Base-by-base conservation (phyloP, 2,113 vertebrate species). In the Pholis gunnellus region DNA sequence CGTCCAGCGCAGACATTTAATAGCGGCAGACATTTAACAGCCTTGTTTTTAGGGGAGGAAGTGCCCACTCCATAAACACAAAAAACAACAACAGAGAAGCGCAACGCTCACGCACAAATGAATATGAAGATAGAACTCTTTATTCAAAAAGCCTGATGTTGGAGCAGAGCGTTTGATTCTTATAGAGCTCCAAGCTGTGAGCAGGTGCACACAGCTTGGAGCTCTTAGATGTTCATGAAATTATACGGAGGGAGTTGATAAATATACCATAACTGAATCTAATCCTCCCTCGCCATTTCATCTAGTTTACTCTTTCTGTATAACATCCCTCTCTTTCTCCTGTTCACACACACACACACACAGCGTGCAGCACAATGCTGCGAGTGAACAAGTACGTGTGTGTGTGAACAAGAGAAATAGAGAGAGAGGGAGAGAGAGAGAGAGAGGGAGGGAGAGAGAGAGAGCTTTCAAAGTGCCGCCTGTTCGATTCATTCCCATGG, bases 251-350 rank as follows among this genome's bases (percentile, higher is more conserved):
- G n/a, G 57, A 66, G 48, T 22, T 10, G 66, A 81, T 83, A 88
- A 87, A 87, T 86, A 91, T 81, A 87, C 74, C 78, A 91, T 84
- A 88, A 78, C 83, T 81, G 85, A 73, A 87, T 90, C 59, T 61
- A 88, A 88, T 89, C 76, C 68, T 50, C 57, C 56, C 15, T 71
- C 4, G 2, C 20, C 65, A 68, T 84, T 57, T 85, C 82, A 87
- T 87, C 74, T 72, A 57, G 27, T 52, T 81, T 60, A 36, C 64
- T 79, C 63, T 69, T 38, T 80, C 72, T 79, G 76, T 78, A 80
- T 82, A 75, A 72, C 52, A 14, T 42, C 40, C 4, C 42, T 44
- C 42, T 46, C 44, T 46, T 6, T 46, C 5, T 46, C 44, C 15
- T 46, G 14, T 46, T 46, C 31, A 72, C 81, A 75, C 84, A 70